These are phyloP conservation scores for Tor tambroides DNA, from an alignment of 2,113 vertebrate species.

Conservation along the genomic window DNA sequence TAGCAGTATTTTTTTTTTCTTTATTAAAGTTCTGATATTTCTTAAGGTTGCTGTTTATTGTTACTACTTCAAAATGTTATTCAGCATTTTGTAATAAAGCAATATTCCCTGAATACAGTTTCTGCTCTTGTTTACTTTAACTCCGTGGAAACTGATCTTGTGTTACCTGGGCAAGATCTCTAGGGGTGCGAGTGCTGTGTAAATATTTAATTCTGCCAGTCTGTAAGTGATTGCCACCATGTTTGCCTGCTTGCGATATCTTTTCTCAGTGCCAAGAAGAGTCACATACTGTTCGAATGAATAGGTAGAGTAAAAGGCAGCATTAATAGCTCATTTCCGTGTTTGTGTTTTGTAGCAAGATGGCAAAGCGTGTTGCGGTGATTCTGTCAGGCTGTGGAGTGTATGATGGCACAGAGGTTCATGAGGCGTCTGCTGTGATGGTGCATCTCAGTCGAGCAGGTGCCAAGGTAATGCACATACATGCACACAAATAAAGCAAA, in stretches of 20 bases:
- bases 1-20: neutral
- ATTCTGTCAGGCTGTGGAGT: constrained; percentile 85
- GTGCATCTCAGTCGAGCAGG: constrained; percentile 86
- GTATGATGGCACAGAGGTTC: constrained; percentile 85
- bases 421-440: constrained; percentile 83
- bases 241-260: neutral
- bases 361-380: constrained; percentile 82
- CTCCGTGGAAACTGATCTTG: constrained; percentile 6
- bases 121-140: neutral
- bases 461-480: constrained; percentile 75
- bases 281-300: neutral
- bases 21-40: too few species aligned
- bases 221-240: neutral
- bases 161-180: constrained; percentile 11
- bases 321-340: neutral
- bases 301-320: neutral
- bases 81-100: too few species aligned
- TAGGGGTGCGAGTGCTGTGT: neutral
- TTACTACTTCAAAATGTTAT: too few species aligned
- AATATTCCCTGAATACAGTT: neutral
- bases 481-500: too few species aligned
- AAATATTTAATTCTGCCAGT: constrained; percentile 26
- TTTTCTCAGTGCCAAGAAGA: neutral
- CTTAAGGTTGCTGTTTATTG: neutral
- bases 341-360: constrained; percentile 60